Conservation (phyloP, 2,113 vertebrate genomes). For the Etia nguti region DNA sequence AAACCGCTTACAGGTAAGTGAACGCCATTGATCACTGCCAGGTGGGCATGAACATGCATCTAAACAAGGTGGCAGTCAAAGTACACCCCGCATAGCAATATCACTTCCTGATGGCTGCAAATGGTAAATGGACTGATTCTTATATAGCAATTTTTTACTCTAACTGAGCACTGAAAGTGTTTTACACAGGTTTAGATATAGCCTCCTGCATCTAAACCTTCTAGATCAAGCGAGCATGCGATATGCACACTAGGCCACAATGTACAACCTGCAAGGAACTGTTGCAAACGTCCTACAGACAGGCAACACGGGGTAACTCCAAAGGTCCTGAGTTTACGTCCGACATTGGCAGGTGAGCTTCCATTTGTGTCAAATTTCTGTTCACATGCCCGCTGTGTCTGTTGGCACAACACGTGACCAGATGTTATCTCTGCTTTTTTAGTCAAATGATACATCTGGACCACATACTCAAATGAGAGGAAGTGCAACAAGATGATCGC, state of each 20-base stretch:
- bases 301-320: background rate
- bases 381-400: background rate
- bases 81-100: background rate
- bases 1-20: background rate
- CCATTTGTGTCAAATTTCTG: background rate
- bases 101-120: background rate
- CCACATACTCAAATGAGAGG: background rate
- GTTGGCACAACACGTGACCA: background rate
- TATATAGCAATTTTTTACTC: background rate
- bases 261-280: background rate
- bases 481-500: background rate
- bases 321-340: background rate
- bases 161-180: accelerated
- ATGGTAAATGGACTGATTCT: background rate
- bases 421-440: background rate
- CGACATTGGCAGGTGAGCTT: background rate
- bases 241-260: background rate
- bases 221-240: background rate
- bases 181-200: background rate
- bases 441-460: background rate
- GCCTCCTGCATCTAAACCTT: background rate
- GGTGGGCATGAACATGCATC: background rate
- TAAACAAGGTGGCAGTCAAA: background rate
- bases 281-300: background rate
- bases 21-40: background rate